Percentiles rank a stretch among this genome's conserved stretches.
Conservation (phyloP, 2,888 invertebrate genomes). For the Gandaritis pyraliata region DNA sequence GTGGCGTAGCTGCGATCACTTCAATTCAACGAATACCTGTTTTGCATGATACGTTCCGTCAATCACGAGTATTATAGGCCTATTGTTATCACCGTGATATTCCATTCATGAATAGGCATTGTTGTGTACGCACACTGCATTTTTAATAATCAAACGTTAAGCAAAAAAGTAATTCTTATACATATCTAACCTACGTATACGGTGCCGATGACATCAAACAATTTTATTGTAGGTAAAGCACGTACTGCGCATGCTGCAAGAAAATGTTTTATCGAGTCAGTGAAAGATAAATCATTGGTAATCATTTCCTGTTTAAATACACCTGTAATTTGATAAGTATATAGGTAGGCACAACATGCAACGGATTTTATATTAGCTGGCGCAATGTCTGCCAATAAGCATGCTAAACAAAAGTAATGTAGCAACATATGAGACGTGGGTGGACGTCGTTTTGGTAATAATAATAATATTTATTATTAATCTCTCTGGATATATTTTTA, state of each 20-base stretch:
- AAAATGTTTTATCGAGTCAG: constrained; percentile 6
- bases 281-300: constrained; percentile 31
- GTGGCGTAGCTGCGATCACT: constrained; percentile 31
- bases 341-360: constrained; percentile 38
- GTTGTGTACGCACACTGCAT: constrained; percentile 34
- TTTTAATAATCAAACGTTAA: constrained; percentile 21
- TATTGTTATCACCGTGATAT: constrained; percentile 48
- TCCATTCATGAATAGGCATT: constrained; percentile 52
- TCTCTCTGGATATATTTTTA: background rate
- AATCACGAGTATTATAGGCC: constrained; percentile 45
- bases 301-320: constrained; percentile 47
- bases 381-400: constrained; percentile 35
- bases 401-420: constrained; percentile 48
- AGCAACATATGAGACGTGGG: no score
- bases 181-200: background rate
- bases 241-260: constrained; percentile 35
- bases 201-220: constrained; percentile 5
- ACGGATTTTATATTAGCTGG: constrained; percentile 41
- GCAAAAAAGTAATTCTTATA: constrained; percentile 2
- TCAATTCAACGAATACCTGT: constrained; percentile 42
- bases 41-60: constrained; percentile 48
- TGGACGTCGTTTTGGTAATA: constrained; percentile 16
- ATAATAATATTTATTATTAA: no score
- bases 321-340: constrained; percentile 43
- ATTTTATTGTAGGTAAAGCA: background rate